Conservation (phyloP, 2,797 vertebrate species). For the Typhlichthys subterraneus region DNA sequence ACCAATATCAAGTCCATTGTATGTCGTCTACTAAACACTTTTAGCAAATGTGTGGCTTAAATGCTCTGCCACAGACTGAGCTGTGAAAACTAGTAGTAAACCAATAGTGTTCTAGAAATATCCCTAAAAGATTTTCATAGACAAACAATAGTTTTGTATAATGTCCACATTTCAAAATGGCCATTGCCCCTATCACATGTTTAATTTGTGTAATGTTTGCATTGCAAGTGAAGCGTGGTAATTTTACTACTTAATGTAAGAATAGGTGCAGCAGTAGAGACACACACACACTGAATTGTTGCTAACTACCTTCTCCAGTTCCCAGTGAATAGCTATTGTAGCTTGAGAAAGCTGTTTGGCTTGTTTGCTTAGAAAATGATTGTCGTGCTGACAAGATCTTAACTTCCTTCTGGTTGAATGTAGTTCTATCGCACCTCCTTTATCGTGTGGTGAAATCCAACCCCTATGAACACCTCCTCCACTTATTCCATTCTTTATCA, state of each 20-base stretch:
- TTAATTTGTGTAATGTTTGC: background rate
- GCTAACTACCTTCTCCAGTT: slow-evolving; percentile 9
- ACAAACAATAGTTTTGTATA: background rate
- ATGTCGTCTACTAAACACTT: slow-evolving; percentile 12
- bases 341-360: slow-evolving; percentile 41
- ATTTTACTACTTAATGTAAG: background rate
- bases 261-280: slow-evolving; percentile 5
- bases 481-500: slow-evolving; percentile 11
- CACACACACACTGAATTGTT: slow-evolving; percentile 15
- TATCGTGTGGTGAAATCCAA: slow-evolving; percentile 9
- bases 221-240: background rate
- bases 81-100: no score
- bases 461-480: slow-evolving; percentile 24
- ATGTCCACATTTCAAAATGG: background rate
- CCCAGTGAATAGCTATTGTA: slow-evolving; percentile 13
- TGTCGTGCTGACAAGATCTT: slow-evolving; percentile 4
- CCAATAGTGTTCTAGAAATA: no score
- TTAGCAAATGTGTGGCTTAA: slow-evolving; percentile 21
- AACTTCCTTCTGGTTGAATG: background rate
- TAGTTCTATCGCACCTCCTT: background rate
- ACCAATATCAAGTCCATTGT: no score
- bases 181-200: background rate
- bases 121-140: no score
- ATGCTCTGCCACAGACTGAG: no score
- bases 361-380: slow-evolving; percentile 41